Evolutionary conservation across 2,888 invertebrate genomes (phyloP), one percentile per base, ranked within the genome.

Genomic region (Arenicola marina): DNA sequence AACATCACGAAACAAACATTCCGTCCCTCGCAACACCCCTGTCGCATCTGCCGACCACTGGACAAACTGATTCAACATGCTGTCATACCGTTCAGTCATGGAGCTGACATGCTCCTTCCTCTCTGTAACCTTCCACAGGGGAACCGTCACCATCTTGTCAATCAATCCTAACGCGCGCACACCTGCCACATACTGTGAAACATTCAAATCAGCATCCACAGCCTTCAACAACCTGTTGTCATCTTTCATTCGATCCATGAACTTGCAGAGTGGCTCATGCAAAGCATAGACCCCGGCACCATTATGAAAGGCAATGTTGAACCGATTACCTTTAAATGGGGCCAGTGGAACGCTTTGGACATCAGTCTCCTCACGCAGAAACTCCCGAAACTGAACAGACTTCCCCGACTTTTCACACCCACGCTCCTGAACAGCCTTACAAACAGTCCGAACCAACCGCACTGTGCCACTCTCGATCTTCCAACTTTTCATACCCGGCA

Each of bases 261-360:
- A 61, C 2, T 2, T 24, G 18, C 15, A 21, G 18, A 61, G 33
- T n/a, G 43, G 29, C 11, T 34, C 18, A 1, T 7, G 21, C 26
- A 60, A 26, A 46, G 29, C 34, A 29, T 54, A 38, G 18, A 54
- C 28, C 15, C 60, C 60, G 18, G 60, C 60, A 26, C 26, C 60
- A 54, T 60, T 60, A 31, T 54, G 54, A 26, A 54, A 54, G 7
- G 45, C 15, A 28, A 60, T 54, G 28, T 60, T 60, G 32, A 60
- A 54, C 7, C 54, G 21, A 54, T 56, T 61, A n/a, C 61, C 61
- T 46, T 48, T 48, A 7, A 48, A 48, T 48, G 48, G 48, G 7
- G 48, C 48, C 26, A 48, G 26, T 7, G 48, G 48, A 21, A 48
- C 26, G 7, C 7, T 7, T 7, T 11, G 11, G 18, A 38, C 38